Percentiles rank a stretch among this genome's conserved stretches.
These are phyloP conservation scores for Scaptomyza graminum DNA, from an alignment of 1,140 invertebrate genomes.

Conservation along the genomic window DNA sequence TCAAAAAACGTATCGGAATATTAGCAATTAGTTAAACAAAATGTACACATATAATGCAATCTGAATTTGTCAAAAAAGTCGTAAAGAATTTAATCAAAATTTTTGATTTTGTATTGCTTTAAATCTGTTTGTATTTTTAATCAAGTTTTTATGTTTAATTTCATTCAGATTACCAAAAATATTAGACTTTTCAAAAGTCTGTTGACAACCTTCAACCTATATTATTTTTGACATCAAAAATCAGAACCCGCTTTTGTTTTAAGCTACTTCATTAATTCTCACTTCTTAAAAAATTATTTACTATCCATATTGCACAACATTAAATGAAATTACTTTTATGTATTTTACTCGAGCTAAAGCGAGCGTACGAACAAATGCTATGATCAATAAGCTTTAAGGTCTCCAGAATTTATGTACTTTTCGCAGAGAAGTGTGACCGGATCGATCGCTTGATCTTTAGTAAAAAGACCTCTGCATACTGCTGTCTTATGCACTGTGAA, in stretches of 20 bases:
- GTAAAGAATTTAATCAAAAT: slow-evolving; percentile 8
- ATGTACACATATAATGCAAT: slow-evolving; percentile 20
- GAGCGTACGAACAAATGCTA: slow-evolving; percentile 2
- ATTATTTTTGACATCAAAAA: slow-evolving; percentile 13
- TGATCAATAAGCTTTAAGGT: neutral
- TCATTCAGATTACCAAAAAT: slow-evolving; percentile 29
- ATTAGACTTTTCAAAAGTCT: slow-evolving; percentile 27
- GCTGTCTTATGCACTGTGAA: slow-evolving; percentile 17
- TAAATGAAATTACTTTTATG: slow-evolving; percentile 1
- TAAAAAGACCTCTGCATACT: slow-evolving; percentile 12
- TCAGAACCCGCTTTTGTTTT: neutral
- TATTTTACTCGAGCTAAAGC: neutral
- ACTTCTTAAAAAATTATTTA: neutral
- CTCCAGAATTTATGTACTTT: neutral
- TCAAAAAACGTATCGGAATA: slow-evolving; percentile 29
- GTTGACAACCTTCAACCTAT: neutral
- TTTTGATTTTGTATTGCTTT: slow-evolving; percentile 4
- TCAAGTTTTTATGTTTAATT: slow-evolving; percentile 10
- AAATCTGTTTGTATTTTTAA: neutral
- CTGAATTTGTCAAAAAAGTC: slow-evolving; percentile 1
- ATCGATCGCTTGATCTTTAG: slow-evolving; percentile 21
- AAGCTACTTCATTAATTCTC: neutral
- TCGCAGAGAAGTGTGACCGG: neutral
- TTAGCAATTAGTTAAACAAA: slow-evolving; percentile 32
- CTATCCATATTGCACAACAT: slow-evolving; percentile 17